Conservation (phyloP, 92 coral and sea anemone species). For the Muricea muricata region DNA sequence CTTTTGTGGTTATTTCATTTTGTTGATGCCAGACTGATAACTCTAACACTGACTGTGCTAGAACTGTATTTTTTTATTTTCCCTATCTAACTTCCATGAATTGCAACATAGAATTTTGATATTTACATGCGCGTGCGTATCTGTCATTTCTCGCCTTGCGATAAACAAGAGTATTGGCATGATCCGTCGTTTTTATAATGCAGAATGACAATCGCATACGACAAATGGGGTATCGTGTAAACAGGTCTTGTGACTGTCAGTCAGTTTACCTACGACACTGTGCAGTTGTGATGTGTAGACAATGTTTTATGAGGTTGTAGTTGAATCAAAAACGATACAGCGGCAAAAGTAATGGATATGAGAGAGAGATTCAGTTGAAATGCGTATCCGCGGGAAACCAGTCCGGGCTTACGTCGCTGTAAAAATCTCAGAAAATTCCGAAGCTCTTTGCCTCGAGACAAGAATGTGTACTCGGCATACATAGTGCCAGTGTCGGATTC, state of each 20-base stretch:
- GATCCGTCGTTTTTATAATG: too few species aligned
- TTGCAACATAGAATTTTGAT: too few species aligned
- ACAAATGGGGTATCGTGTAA: not conserved
- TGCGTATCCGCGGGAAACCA: conserved; percentile 17
- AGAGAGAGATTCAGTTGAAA: conserved; percentile 15
- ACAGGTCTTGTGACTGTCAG: not conserved
- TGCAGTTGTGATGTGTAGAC: not conserved
- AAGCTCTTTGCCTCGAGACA: conserved; percentile 17
- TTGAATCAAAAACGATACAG: not conserved
- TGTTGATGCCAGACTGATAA: too few species aligned
- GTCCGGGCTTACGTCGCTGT: conserved; percentile 3
- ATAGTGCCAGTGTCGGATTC: not conserved
- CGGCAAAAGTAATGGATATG: not conserved
- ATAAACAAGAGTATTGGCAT: too few species aligned
- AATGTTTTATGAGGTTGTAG: not conserved
- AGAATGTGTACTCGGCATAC: not conserved
- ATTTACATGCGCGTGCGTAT: too few species aligned
- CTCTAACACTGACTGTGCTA: too few species aligned
- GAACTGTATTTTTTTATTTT: too few species aligned
- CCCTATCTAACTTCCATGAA: too few species aligned
- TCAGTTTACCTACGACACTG: not conserved
- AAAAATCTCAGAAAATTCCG: conserved; percentile 10
- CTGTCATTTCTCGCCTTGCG: too few species aligned
- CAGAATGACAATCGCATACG: too few species aligned
- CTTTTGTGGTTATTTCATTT: too few species aligned